Evolutionary conservation across 2,797 vertebrate genomes (phyloP).

Genomic region (Bryconaethiops microstoma): DNA sequence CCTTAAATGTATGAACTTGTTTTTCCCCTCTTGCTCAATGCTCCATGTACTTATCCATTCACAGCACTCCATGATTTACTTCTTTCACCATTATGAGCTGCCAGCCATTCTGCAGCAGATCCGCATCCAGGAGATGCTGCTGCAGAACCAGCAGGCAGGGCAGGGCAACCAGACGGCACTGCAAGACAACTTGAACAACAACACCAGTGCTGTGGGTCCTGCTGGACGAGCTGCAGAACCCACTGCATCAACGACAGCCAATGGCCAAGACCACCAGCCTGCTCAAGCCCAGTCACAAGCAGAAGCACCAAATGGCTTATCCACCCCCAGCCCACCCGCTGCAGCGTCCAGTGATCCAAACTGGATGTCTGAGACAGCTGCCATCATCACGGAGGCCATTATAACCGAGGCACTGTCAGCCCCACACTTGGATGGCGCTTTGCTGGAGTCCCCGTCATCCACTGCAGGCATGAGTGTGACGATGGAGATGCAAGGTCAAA

Average conservation of each 20-base stretch:
- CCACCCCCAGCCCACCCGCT: not conserved
- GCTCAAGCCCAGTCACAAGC: conserved; percentile 46
- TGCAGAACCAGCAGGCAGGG: conserved; percentile 91
- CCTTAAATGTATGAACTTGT: not conserved
- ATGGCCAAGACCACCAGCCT: conserved; percentile 55
- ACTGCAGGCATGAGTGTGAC: conserved; percentile 51
- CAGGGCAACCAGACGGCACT: conserved; percentile 87
- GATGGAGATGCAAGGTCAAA: conserved; percentile 67
- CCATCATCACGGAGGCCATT: conserved; percentile 87
- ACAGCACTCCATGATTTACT: conserved; percentile 98
- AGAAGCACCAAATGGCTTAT: conserved; percentile 41
- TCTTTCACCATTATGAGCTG: conserved; percentile 97
- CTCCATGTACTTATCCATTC: not conserved
- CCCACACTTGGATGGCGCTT: conserved; percentile 67
- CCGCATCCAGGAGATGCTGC: conserved; percentile 94
- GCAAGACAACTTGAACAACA: conserved; percentile 96
- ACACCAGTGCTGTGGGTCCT: conserved; percentile 63
- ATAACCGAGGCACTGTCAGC: conserved; percentile 83
- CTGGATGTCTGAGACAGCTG: conserved; percentile 88
- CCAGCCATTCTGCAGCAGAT: conserved; percentile 97
- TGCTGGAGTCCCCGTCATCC: conserved; percentile 63
- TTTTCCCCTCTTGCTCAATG: not conserved
- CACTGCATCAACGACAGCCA: conserved; percentile 34
- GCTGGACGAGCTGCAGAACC: not conserved
- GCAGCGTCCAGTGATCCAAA: conserved; percentile 73